These are phyloP conservation scores for Drosophila macrospina DNA, from an alignment of 2,888 invertebrate genomes.

Conservation along the genomic window DNA sequence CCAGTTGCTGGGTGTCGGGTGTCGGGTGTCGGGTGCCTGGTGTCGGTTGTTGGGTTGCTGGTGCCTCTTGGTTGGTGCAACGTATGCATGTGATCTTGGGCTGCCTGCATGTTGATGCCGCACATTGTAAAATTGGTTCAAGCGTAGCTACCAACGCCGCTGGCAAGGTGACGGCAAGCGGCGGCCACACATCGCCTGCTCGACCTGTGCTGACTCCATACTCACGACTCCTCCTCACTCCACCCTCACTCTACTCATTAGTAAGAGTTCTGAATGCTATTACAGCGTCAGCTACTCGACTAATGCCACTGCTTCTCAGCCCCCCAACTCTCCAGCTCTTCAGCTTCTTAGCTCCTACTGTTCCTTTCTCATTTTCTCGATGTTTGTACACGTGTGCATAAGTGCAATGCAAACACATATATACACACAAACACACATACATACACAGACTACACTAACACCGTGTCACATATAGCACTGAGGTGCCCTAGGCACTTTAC, in stretches of 20 bases:
- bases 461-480: conserved; percentile 26
- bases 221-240: neutral
- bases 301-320: conserved; percentile 45
- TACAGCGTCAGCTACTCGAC: conserved; percentile 78
- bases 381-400: conserved; percentile 76
- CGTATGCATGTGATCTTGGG: conserved; percentile 8
- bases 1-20: conserved; percentile 53
- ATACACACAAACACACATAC: conserved; percentile 32
- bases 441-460: conserved; percentile 47
- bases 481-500: conserved; percentile 66
- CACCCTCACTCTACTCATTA: conserved; percentile 77
- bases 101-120: conserved; percentile 46
- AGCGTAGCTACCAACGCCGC: conserved; percentile 72
- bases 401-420: conserved; percentile 69
- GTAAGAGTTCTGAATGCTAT: conserved; percentile 82
- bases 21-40: conserved; percentile 39
- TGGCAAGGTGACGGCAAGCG: conserved; percentile 66
- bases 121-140: conserved; percentile 78
- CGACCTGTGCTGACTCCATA: conserved; percentile 17
- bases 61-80: conserved; percentile 15
- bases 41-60: conserved; percentile 24
- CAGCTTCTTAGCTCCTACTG: conserved; percentile 4
- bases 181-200: conserved; percentile 56
- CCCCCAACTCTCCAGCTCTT: neutral
- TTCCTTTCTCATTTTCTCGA: conserved; percentile 7